Evolutionary conservation across 2,797 vertebrate genomes (phyloP).

Genomic region (Microchirus variegatus): DNA sequence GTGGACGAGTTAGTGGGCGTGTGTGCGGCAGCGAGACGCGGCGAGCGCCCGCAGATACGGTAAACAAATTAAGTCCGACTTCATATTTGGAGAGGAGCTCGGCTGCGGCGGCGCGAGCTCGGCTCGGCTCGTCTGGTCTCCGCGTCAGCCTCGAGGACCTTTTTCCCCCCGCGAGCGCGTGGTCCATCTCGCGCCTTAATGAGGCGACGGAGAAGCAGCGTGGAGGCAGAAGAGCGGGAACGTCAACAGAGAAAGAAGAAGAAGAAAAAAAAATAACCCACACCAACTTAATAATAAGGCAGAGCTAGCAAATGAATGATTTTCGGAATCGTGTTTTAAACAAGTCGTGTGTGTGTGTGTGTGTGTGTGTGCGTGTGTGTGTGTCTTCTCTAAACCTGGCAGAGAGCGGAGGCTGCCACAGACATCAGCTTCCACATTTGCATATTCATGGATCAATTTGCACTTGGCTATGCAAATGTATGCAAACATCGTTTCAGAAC

Average conservation of each 20-base stretch:
- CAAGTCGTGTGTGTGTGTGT: constrained; percentile 48
- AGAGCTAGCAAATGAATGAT: constrained; percentile 75
- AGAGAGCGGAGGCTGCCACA: constrained; percentile 85
- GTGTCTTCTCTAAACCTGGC: constrained; percentile 82
- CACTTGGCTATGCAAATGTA: constrained; percentile 89
- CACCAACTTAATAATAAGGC: constrained; percentile 75
- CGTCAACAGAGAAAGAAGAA: constrained; percentile 68
- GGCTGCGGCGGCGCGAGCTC: constrained; percentile 68
- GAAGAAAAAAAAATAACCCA: too few relatives aligned
- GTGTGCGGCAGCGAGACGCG: constrained; percentile 39
- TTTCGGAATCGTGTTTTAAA: constrained; percentile 76
- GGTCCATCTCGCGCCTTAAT: constrained; percentile 75
- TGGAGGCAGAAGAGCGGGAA: constrained; percentile 48
- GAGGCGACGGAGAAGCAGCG: constrained; percentile 72
- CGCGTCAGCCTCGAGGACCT: constrained; percentile 74
- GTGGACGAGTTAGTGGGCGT: background rate
- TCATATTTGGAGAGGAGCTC: constrained; percentile 76
- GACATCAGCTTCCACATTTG: constrained; percentile 84
- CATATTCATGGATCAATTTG: constrained; percentile 89
- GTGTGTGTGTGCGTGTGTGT: constrained; percentile 26
- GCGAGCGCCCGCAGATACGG: constrained; percentile 71
- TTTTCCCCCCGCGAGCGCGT: constrained; percentile 49
- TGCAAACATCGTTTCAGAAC: constrained; percentile 88
- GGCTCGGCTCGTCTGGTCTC: constrained; percentile 74
- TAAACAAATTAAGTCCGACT: constrained; percentile 83